A percentile compares a stretch with the other conserved stretches of the same genome.
phyloP scores from a whole-genome alignment of 2,113 vertebrate genomes.

The Nettapus auritus region DNA sequence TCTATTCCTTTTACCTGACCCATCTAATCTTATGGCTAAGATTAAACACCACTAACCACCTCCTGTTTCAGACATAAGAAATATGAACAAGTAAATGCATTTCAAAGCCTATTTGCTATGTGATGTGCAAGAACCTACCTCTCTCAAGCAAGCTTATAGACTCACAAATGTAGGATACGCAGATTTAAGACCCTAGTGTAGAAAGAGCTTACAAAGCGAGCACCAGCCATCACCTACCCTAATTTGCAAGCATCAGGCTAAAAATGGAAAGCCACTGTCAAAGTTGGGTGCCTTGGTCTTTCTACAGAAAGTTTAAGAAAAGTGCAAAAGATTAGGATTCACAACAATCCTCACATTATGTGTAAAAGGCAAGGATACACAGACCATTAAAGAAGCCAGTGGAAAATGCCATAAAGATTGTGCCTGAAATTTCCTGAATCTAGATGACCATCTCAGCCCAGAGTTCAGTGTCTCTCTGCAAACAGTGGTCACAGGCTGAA shows the following conservation, averaged over 20 bases:
- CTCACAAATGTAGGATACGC: background rate
- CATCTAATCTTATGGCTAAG: background rate
- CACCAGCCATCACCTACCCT: background rate
- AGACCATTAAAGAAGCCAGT: background rate
- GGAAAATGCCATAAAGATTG: background rate
- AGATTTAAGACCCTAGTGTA: background rate
- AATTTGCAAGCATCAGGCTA: background rate
- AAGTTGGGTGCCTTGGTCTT: background rate
- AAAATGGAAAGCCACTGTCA: background rate
- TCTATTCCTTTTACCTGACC: background rate
- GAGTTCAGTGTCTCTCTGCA: background rate
- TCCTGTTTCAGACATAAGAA: background rate
- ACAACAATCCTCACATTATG: background rate
- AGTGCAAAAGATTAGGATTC: background rate
- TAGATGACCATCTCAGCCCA: background rate
- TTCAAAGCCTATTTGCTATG: background rate
- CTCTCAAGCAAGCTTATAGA: background rate
- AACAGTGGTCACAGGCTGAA: background rate
- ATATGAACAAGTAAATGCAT: background rate
- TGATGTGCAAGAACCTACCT: rapidly evolving
- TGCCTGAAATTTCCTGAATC: background rate
- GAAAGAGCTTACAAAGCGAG: background rate
- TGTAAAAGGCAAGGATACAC: background rate
- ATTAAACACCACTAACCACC: background rate
- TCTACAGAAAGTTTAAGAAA: background rate